Evolutionary conservation across 2,113 vertebrate species (phyloP).

Genomic region (Neolamprologus modestus): DNA sequence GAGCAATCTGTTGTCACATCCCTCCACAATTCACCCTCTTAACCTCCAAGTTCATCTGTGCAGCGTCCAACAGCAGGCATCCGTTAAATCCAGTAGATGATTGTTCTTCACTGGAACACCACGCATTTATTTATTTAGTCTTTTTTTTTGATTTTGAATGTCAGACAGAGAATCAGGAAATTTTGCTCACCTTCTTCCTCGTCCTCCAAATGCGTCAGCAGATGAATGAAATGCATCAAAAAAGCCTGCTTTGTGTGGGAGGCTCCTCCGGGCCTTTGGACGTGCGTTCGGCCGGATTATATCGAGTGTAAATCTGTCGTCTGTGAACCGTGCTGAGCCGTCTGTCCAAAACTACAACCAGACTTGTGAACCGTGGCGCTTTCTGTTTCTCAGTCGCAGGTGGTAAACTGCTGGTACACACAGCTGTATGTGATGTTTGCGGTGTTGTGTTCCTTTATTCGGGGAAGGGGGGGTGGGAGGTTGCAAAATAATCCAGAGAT

Average conservation of each 20-base stretch:
- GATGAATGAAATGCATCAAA: background rate
- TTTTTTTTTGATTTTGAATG: background rate
- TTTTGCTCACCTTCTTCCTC: background rate
- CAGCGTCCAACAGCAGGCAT: background rate
- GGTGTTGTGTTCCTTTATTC: conserved; percentile 15
- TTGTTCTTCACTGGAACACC: conserved; percentile 1
- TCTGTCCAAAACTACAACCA: background rate
- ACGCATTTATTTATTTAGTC: background rate
- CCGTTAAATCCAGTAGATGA: background rate
- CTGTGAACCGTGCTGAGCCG: background rate
- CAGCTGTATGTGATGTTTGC: conserved; percentile 37
- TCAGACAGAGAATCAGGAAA: conserved; percentile 15
- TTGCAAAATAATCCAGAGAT: background rate
- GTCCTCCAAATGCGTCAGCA: background rate
- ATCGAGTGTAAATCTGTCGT: background rate
- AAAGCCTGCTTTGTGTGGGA: background rate
- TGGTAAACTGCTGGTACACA: conserved; percentile 23
- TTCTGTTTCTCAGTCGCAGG: conserved; percentile 5
- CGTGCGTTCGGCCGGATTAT: background rate
- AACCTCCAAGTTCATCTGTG: background rate
- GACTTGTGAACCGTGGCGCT: conserved; percentile 19
- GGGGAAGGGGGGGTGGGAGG: background rate
- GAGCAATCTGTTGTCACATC: background rate
- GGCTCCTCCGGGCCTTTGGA: background rate
- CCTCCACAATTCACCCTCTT: background rate